Evolutionary conservation across 2,113 vertebrate genomes (phyloP).

Genomic region (Asarcornis scutulata): DNA sequence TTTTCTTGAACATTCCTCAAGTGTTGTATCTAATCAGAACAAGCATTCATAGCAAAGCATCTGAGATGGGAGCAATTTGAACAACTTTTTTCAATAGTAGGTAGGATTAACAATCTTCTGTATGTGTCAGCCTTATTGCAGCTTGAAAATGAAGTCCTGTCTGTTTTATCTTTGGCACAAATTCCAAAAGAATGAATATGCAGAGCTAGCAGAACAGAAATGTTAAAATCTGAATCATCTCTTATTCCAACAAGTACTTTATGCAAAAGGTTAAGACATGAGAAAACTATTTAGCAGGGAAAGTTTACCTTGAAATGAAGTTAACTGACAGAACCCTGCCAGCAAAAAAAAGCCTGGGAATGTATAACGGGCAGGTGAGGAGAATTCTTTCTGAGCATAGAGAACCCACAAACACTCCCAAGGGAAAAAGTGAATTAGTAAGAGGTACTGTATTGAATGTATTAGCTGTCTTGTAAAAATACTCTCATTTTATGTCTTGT

Average conservation of each 20-base stretch:
- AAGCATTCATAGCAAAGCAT: neutral
- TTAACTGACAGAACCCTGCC: neutral
- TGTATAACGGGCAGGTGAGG: rapidly evolving
- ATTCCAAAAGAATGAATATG: neutral
- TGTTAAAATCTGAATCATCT: neutral
- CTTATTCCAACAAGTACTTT: neutral
- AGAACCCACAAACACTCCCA: neutral
- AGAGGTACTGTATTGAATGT: neutral
- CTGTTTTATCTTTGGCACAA: neutral
- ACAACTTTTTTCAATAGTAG: neutral
- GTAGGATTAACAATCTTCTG: neutral
- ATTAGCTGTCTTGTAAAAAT: neutral
- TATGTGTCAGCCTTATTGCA: neutral
- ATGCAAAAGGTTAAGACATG: neutral
- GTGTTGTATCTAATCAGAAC: neutral
- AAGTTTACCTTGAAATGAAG: neutral
- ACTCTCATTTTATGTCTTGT: neutral
- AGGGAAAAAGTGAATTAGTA: neutral
- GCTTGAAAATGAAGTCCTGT: neutral
- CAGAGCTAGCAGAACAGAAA: neutral
- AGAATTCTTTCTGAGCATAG: neutral
- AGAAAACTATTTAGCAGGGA: neutral
- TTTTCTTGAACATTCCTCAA: neutral
- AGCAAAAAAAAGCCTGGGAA: neutral
- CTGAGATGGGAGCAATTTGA: neutral